Evolutionary conservation across 2,888 invertebrate species (phyloP), one percentile per base, ranked within the genome.

Genomic region (Therioaphis trifolii): DNA sequence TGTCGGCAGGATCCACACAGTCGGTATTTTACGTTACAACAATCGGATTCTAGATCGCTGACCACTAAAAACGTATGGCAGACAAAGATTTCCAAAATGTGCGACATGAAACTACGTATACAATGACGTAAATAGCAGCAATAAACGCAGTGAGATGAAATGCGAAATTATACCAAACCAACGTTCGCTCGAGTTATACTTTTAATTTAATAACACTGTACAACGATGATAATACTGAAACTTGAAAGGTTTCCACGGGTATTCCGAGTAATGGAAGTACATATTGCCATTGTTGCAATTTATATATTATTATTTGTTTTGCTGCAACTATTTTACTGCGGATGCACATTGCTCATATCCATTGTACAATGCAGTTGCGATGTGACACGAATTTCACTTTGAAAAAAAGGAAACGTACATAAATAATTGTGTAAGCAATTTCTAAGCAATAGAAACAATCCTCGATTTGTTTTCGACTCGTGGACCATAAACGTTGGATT

Each of bases 361-460:
- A n/a, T n/a, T n/a, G 27, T 4, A 5, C 40, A 9, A 14, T 21
- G 27, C 2, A 9, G 12, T 49, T n/a, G 55, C 35, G 43, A 46
- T 29, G 24, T 77, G 52, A 66, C 78, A 78, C 52, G 52, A 55
- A 79, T 69, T 69, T 79, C 79, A 55, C 69, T 55, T 9, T n/a
- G n/a, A 7, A 24, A 15, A 61, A 55, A 74, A 49, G 29, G 49
- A 63, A 66, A 77, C 43, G 76, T 29, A 49, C 12, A 35, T 15
- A 29, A 63, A 52, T 40, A 49, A 63, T 43, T 29, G 46, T 46
- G 21, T 55, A 49, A 46, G n/a, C 46, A 35, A 77, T 63, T 46
- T 63, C 61, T 63, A 49, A 15, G 9, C 58, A 24, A 35, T 21
- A 21, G 24, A 49, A 40, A 55, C 74, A 40, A 58, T 75, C 40